Evolutionary conservation across 2,797 vertebrate genomes (phyloP).

Genomic region (Vireo griseus): DNA sequence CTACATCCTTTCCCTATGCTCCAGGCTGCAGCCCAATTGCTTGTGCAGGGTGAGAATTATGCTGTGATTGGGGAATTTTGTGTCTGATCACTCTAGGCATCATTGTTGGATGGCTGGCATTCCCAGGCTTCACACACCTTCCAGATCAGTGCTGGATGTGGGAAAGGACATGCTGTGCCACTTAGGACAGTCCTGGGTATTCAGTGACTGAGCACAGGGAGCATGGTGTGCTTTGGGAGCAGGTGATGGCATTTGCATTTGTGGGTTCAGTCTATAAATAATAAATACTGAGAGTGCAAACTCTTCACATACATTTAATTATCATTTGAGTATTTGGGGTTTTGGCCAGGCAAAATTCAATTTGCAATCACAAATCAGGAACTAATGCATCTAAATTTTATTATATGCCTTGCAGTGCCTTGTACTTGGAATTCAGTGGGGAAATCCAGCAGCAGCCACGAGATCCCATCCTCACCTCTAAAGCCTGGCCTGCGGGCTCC

Average conservation of each 20-base stretch:
- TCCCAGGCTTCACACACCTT: background rate
- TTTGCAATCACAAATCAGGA: background rate
- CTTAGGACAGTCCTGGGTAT: background rate
- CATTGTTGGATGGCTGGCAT: background rate
- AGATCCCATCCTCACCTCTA: background rate
- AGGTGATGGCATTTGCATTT: background rate
- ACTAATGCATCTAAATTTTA: background rate
- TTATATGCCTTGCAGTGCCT: background rate
- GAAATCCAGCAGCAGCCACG: background rate
- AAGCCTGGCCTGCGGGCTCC: background rate
- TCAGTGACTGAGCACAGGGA: background rate
- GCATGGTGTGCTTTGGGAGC: background rate
- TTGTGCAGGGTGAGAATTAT: background rate
- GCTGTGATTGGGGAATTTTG: background rate
- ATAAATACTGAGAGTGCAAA: background rate
- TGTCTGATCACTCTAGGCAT: background rate
- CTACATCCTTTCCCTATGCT: background rate
- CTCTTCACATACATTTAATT: background rate
- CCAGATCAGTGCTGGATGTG: background rate
- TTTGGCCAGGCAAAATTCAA: background rate
- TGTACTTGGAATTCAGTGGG: background rate
- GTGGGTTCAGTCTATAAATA: background rate
- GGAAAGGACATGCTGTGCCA: background rate
- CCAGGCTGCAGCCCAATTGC: background rate
- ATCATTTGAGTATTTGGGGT: background rate